Conservation (phyloP, 2,888 invertebrate species). For the Phorcus lineatus region DNA sequence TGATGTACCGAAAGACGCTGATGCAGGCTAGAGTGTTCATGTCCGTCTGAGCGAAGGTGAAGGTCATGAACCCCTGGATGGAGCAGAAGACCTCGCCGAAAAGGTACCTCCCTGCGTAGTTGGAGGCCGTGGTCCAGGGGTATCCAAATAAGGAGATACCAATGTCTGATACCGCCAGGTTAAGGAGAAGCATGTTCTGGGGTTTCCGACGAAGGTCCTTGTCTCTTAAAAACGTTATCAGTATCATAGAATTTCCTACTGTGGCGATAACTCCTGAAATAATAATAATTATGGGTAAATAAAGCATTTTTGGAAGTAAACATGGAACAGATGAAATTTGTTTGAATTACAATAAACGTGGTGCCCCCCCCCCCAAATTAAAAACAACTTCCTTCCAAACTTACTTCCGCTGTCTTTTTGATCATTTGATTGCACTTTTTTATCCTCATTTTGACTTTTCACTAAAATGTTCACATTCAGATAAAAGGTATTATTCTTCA, state of each 20-base stretch:
- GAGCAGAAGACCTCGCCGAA: conserved; percentile 30
- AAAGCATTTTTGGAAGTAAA: no score
- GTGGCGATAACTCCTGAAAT: conserved; percentile 18
- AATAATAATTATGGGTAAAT: no score
- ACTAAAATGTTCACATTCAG: no score
- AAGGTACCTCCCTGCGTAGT: conserved; percentile 16
- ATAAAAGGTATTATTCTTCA: no score
- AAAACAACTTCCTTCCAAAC: no score
- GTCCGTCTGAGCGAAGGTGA: conserved; percentile 36
- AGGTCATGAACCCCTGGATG: conserved; percentile 40
- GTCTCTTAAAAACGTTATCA: conserved; percentile 4
- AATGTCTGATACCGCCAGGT: conserved; percentile 21
- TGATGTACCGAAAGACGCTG: conserved; percentile 40
- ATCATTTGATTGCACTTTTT: no score
- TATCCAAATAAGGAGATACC: conserved; percentile 20
- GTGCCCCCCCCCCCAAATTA: no score
- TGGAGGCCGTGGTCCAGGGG: conserved; percentile 18
- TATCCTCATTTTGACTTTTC: no score
- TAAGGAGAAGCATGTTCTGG: conserved; percentile 22
- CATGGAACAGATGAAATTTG: no score
- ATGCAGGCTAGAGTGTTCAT: conserved; percentile 41
- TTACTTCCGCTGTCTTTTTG: no score
- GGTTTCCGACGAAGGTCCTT: not conserved
- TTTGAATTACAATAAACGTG: no score
- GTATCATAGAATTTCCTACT: not conserved